A percentile compares a stretch with the other conserved stretches of the same genome.
Evolutionary conservation across 2,888 invertebrate species (phyloP).

Genomic region (Hirudinaria manillensis): DNA sequence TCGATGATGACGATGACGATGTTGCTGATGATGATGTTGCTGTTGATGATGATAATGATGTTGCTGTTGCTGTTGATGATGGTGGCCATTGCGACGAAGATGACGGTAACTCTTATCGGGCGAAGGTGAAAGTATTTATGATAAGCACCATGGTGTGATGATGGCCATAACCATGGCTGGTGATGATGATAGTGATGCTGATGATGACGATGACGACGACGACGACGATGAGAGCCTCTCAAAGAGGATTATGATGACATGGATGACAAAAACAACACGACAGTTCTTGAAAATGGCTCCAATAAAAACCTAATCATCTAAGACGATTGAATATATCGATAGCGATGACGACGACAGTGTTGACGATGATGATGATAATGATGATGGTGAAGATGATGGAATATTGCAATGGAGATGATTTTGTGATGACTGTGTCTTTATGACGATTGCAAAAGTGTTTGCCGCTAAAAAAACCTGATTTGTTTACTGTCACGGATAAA

Average conservation of each 20-base stretch:
- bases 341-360: background rate
- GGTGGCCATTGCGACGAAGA: background rate
- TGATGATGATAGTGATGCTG: background rate
- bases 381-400: background rate
- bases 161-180: background rate
- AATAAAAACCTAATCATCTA: no score
- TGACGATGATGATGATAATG: background rate
- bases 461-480: background rate
- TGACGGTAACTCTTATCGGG: no score
- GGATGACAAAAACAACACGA: no score
- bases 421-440: background rate
- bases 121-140: background rate
- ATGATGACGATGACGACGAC: no score
- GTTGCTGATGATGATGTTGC: background rate
- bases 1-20: constrained; percentile 10
- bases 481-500: no score
- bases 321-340: background rate
- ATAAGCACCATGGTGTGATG: background rate
- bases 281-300: no score
- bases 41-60: background rate
- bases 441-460: background rate
- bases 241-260: no score
- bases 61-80: background rate
- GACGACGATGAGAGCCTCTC: no score
- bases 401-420: background rate